A percentile compares a stretch with the other conserved stretches of the same genome.
phyloP scores from a whole-genome alignment of 2,888 invertebrate genomes.

The Ennomos quercinarius region DNA sequence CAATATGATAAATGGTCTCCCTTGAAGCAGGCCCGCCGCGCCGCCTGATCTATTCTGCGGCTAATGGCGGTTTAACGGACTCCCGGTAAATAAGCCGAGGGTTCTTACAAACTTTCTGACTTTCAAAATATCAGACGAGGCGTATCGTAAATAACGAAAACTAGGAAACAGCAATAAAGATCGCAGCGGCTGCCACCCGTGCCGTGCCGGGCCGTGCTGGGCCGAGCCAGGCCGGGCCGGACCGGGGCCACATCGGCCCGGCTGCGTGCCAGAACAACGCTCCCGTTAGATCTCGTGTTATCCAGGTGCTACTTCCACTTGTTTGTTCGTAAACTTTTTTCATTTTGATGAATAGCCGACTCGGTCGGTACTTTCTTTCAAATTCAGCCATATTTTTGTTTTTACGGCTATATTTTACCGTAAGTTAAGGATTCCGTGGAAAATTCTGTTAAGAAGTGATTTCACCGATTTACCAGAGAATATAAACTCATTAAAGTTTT shows the following conservation, averaged over 20 bases:
- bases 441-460: neutral
- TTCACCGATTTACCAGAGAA: no score
- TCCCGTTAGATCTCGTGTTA: slow-evolving; percentile 9
- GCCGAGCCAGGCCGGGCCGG: neutral
- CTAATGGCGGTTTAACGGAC: slow-evolving; percentile 31
- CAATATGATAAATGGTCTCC: slow-evolving; percentile 16
- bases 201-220: neutral
- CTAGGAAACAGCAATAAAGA: slow-evolving; percentile 33
- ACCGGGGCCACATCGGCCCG: neutral
- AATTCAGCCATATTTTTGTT: neutral
- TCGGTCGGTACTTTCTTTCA: slow-evolving; percentile 3
- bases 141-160: slow-evolving; percentile 35
- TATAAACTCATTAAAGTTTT: no score
- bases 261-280: neutral
- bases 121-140: slow-evolving; percentile 22
- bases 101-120: slow-evolving; percentile 21
- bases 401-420: neutral
- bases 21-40: slow-evolving; percentile 1
- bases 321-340: slow-evolving; percentile 28
- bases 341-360: slow-evolving; percentile 24
- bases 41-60: slow-evolving; percentile 9
- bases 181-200: neutral
- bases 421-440: neutral
- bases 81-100: slow-evolving; percentile 26
- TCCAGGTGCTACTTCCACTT: slow-evolving; percentile 21